These are phyloP conservation scores for Spilogale gracilis DNA, from an alignment of 2,113 vertebrate genomes.

Conservation along the genomic window DNA sequence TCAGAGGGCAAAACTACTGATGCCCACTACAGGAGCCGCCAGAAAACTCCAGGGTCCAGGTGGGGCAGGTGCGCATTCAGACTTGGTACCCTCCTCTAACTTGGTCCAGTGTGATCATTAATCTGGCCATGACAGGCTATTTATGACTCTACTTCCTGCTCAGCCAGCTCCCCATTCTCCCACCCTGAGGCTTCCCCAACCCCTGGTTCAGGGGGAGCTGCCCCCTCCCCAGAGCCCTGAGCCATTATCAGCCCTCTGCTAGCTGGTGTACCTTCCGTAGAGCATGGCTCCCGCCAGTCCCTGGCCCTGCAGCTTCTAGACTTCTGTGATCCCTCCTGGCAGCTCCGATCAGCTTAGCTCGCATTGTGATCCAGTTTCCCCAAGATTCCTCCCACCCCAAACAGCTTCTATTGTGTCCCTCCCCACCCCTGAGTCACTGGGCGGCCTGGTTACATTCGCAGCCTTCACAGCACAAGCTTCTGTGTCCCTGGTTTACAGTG, in stretches of 20 bases:
- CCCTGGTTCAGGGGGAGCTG: background rate
- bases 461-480: background rate
- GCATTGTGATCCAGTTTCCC: constrained; percentile 7
- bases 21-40: background rate
- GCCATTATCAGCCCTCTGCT: background rate
- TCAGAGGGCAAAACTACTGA: background rate
- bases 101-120: background rate
- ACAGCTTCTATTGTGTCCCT: background rate
- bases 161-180: background rate
- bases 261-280: background rate
- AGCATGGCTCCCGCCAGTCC: background rate
- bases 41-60: background rate
- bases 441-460: background rate
- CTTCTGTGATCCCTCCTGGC: background rate
- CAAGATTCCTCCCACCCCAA: background rate
- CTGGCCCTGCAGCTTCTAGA: background rate
- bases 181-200: background rate
- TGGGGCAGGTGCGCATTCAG: background rate
- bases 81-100: background rate
- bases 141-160: background rate
- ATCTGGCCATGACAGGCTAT: background rate
- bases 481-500: accelerated
- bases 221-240: background rate
- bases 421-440: background rate
- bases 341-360: background rate